phyloP scores from a whole-genome alignment of 2,888 invertebrate species.

The Caenorhabditis sp. region DNA sequence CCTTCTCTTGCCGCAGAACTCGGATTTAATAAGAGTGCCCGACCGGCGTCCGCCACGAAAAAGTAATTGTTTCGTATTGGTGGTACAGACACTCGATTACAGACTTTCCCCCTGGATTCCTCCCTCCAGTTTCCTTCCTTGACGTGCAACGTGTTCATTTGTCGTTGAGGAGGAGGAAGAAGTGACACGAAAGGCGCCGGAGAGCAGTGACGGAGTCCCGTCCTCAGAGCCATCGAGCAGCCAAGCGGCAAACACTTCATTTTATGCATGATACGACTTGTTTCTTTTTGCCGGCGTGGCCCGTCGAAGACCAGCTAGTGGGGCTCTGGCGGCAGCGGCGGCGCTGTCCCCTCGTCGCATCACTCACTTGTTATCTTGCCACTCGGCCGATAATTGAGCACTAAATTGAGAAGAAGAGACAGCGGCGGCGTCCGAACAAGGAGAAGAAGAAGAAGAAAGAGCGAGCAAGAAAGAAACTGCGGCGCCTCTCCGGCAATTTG shows the following conservation, averaged over 20 bases:
- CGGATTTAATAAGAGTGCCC: conserved; percentile 20
- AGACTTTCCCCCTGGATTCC: neutral
- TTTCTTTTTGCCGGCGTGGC: conserved; percentile 12
- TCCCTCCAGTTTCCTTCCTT: neutral
- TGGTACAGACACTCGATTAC: conserved; percentile 3
- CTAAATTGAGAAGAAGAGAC: conserved; percentile 15
- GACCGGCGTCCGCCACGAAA: neutral
- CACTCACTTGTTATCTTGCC: conserved; percentile 39
- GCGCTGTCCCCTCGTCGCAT: conserved; percentile 15
- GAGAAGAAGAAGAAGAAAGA: neutral
- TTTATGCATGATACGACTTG: conserved; percentile 53
- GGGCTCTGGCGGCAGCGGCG: neutral
- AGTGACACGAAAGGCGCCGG: conserved; percentile 11
- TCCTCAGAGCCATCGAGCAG: conserved; percentile 17
- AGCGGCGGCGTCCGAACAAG: neutral
- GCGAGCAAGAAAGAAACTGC: neutral
- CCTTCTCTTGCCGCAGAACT: too few relatives aligned
- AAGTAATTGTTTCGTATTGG: neutral
- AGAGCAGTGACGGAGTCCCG: conserved; percentile 9
- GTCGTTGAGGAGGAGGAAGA: neutral
- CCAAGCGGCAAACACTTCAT: conserved; percentile 52
- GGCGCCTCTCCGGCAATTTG: too few relatives aligned
- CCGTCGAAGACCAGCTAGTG: neutral
- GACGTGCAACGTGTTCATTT: neutral
- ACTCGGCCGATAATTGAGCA: conserved; percentile 40